Conservation (phyloP, 37 sponge, comb jelly and placozoan genomes). For the Chondrosia reniformis region DNA sequence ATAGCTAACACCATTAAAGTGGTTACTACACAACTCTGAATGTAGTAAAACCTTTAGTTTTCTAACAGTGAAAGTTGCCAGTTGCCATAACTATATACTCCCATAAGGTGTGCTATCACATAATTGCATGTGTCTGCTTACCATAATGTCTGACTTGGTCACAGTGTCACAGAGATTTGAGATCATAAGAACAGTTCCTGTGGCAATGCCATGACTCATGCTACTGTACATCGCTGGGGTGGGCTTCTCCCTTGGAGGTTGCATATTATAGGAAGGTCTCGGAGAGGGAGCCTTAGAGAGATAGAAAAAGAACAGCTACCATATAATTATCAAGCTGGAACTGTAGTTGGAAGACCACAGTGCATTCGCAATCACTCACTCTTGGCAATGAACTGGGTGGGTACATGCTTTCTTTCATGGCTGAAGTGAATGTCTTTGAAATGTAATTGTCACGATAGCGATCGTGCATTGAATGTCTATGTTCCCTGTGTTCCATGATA, state of each 20-base stretch:
- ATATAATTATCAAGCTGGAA: no score
- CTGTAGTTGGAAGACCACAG: no score
- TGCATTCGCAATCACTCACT: no score
- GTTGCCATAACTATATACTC: no score
- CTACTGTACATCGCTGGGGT: neutral
- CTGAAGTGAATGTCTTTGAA: constrained; percentile 13
- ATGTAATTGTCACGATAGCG: neutral
- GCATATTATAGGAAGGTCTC: no score
- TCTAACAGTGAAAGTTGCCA: no score
- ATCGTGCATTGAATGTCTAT: constrained; percentile 8
- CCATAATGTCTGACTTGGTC: constrained; percentile 71
- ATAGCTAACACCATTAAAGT: neutral
- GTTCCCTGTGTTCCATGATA: constrained; percentile 6
- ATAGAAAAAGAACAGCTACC: no score
- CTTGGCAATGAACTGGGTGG: no score
- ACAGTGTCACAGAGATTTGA: constrained; percentile 80
- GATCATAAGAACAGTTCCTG: constrained; percentile 65
- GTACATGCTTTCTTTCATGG: neutral
- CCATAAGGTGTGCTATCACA: no score
- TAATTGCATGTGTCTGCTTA: constrained; percentile 38
- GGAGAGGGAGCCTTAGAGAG: no score
- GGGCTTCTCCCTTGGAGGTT: no score
- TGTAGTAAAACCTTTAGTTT: no score
- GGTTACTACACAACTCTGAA: neutral
- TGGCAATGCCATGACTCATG: constrained; percentile 37